Evolutionary conservation across 1,140 invertebrate species (phyloP).

Genomic region (Chymomyza costata): DNA sequence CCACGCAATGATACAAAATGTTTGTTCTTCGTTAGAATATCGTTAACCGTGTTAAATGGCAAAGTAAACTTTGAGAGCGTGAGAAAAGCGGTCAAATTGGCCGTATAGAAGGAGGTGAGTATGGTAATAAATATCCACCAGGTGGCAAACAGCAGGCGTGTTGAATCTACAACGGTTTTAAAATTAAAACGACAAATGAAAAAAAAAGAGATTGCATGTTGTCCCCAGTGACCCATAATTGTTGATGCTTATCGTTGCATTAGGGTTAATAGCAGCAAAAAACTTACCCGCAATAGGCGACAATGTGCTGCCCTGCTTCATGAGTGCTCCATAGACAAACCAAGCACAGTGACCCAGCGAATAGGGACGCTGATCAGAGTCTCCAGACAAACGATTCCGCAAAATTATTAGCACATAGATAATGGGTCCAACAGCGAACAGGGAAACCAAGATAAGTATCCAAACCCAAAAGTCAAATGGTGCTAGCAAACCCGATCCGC

Average conservation of each 20-base stretch:
- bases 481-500: conserved; percentile 87
- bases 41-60: conserved; percentile 82
- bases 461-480: conserved; percentile 87
- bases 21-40: conserved; percentile 81
- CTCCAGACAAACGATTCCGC: conserved; percentile 78
- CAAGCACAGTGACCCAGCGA: conserved; percentile 83
- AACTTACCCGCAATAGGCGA: conserved; percentile 84
- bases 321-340: conserved; percentile 91
- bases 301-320: conserved; percentile 90
- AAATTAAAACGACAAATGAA: conserved; percentile 55
- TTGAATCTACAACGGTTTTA: conserved; percentile 80
- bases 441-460: conserved; percentile 83
- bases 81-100: conserved; percentile 91
- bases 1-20: conserved; percentile 83
- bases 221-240: conserved; percentile 23
- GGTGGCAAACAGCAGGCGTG: conserved; percentile 88
- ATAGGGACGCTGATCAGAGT: conserved; percentile 78
- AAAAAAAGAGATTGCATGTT: conserved; percentile 31
- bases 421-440: conserved; percentile 85
- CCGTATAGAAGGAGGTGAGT: conserved; percentile 93
- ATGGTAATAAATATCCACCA: conserved; percentile 95
- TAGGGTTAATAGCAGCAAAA: conserved; percentile 45
- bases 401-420: conserved; percentile 84
- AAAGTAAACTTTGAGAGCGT: conserved; percentile 89
- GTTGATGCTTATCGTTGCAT: conserved; percentile 45